Base-by-base conservation (phyloP, 2,888 invertebrate species). In the Glyphotaelius pellucidus region DNA sequence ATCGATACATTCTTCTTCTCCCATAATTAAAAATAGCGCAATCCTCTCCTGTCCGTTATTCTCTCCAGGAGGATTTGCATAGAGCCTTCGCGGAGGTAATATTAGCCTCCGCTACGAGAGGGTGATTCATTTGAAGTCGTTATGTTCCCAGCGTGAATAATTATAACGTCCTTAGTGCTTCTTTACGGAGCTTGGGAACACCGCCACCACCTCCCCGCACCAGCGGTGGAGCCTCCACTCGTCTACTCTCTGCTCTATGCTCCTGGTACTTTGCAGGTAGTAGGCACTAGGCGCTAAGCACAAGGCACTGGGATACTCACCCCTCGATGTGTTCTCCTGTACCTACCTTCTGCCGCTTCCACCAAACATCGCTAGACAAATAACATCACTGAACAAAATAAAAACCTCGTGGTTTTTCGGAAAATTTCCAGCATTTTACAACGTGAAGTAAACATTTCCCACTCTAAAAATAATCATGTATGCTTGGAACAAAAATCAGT, bases 81-180 rank as follows among this genome's bases (percentile, higher is more conserved):
- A 92, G 92, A 92, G 91, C 90, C 85, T 89, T 83, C 31, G 91
- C 84, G 92, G 81, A 90, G 91, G 91, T 91, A 90, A 92, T 91
- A 92, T 92, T 90, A 92, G 90, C 90, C 91, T 90, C 32, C 87
- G 47, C 90, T 90, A 89, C 92, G 89, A 83, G 90, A 92, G 90
- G 93, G 93, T 93, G 93, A 93, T 93, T 93, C 93, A 93, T 93
- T 93, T 85, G 90, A 35, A 87, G 92, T 90, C 92, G 93, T 93
- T 93, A 91, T 91, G 91, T 92, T 92, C 92, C 80, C 92, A 90
- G 91, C 93, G 83, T 93, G 93, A 93, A 93, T 93, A 93, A 93
- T 93, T 93, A 92, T 92, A 92, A 93, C 92, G 93, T 92, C 92
- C 93, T 93, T 93, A 93, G 93, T 92, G 93, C 91, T 93, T 93